These are phyloP conservation scores for Drosophila neonasuta DNA, from an alignment of 2,888 invertebrate genomes.

Conservation along the genomic window DNA sequence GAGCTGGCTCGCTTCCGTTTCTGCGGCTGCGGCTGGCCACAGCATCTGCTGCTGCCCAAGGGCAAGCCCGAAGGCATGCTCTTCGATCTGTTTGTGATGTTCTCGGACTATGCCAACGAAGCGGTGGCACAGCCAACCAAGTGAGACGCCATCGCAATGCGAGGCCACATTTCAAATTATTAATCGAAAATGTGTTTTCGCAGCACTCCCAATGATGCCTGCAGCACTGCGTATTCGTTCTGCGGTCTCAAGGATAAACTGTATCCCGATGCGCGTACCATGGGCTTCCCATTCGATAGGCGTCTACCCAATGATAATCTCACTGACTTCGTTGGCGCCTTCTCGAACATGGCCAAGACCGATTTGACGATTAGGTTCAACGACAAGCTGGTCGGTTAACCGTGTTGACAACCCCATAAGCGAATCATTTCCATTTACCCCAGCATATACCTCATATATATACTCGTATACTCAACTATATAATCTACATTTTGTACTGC, in stretches of 20 bases:
- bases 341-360: conserved; percentile 87
- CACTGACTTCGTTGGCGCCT: conserved; percentile 86
- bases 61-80: conserved; percentile 86
- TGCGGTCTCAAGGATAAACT: conserved; percentile 87
- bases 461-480: conserved; percentile 1
- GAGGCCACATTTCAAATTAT: background rate
- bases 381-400: conserved; percentile 55
- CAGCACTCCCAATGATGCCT: conserved; percentile 83
- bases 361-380: conserved; percentile 85
- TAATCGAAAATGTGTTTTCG: background rate
- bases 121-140: conserved; percentile 71
- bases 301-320: conserved; percentile 82
- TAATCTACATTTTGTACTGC: conserved; percentile 11
- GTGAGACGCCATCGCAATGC: conserved; percentile 68
- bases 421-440: conserved; percentile 4
- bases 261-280: conserved; percentile 87
- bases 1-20: conserved; percentile 86
- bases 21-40: conserved; percentile 95
- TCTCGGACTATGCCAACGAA: conserved; percentile 88
- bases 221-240: conserved; percentile 87
- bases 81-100: conserved; percentile 89
- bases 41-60: conserved; percentile 90
- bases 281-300: conserved; percentile 86
- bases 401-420: background rate
- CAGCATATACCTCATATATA: conserved; percentile 6